phyloP scores from a whole-genome alignment of 2,113 vertebrate species.

The Strix aluco region DNA sequence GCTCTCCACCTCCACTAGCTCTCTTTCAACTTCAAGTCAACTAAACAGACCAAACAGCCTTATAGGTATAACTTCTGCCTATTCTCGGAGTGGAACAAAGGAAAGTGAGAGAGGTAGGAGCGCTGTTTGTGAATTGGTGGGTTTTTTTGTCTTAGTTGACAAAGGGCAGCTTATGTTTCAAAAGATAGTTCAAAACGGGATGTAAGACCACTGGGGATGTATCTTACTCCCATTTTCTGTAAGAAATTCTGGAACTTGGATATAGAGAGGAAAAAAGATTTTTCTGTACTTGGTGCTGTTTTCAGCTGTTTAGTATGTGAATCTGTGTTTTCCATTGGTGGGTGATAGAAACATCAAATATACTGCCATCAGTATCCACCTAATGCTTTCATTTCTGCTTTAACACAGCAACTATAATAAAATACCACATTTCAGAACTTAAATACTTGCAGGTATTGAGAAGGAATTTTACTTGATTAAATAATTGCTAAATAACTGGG shows the following conservation, averaged over 20 bases:
- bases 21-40: conserved; percentile 81
- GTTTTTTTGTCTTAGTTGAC: background rate
- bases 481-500: background rate
- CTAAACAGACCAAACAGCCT: conserved; percentile 87
- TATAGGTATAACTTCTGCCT: conserved; percentile 91
- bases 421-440: background rate
- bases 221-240: background rate
- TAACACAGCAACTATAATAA: background rate
- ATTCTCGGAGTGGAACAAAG: conserved; percentile 85
- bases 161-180: background rate
- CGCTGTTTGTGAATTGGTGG: background rate
- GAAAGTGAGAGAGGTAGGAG: conserved; percentile 92
- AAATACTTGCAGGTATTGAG: background rate
- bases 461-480: background rate
- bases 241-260: background rate
- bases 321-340: background rate
- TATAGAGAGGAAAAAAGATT: background rate
- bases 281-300: background rate
- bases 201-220: background rate
- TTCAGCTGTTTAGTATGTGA: background rate
- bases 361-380: background rate
- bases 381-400: background rate
- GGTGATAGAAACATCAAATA: background rate
- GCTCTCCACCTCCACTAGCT: conserved; percentile 82
- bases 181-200: background rate